Evolutionary conservation across 2,888 invertebrate genomes (phyloP), one percentile per base, ranked within the genome.

Genomic region (Plebejus anna): DNA sequence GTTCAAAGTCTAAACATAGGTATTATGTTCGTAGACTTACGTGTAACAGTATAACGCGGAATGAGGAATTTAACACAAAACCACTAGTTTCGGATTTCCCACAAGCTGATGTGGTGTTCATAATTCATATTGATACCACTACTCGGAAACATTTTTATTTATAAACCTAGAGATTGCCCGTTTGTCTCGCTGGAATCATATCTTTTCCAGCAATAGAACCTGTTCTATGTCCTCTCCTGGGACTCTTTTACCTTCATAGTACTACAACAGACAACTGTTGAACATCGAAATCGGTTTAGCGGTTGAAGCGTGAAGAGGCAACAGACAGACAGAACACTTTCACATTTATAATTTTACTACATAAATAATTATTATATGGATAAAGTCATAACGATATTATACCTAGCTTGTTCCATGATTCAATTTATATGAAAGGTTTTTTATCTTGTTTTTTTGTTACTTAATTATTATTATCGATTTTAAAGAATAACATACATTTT

Each of bases 11-110:
- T 28, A 9, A 61, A 9, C 22, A 61, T 61, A 61, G 61, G 61
- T 28, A 28, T 61, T 28, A 28, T 28, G 61, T 71, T 71, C 38
- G 32, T 71, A 71, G 71, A 9, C 2, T 42, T 16, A 9, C 7
- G 42, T 71, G 38, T 38, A 71, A 71, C n/a, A 42, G 71, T 13
- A 42, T 36, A 70, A 57, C 59, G 28, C 42, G 72, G 72, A 72
- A 47, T 72, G 5, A 72, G 72, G 51, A 72, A 72, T 47, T 72
- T 22, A 61, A 61, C 22, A 28, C 47, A 22, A 22, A 72, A 72
- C 72, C 72, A 47, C 72, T 51, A 47, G 72, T 2, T 42, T 72
- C 72, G 11, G 22, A 28, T 72, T 72, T 72, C 72, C 47, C 72
- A 28, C 72, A 47, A 22, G 11, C 9, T 22, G 22, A 61, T 61